phyloP scores from a whole-genome alignment of 2,797 vertebrate species.

The Premnoplex brunnescens region DNA sequence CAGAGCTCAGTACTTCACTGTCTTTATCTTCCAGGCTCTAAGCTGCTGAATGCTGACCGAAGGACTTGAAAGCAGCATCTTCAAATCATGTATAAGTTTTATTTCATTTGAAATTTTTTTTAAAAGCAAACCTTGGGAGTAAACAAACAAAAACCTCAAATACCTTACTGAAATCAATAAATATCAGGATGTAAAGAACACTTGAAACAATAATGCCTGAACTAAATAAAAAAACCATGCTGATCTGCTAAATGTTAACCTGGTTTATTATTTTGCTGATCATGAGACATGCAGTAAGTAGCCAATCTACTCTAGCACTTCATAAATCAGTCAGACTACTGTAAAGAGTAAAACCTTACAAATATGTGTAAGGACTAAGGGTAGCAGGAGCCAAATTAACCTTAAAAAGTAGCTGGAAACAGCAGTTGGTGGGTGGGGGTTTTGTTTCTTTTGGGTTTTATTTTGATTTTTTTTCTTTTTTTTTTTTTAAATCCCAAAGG shows the following conservation, averaged over 20 bases:
- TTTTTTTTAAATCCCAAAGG: neutral
- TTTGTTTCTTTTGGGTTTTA: neutral
- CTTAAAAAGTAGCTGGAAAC: neutral
- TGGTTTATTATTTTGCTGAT: neutral
- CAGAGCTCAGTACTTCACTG: neutral
- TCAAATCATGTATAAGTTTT: fast-evolving
- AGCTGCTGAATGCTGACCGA: neutral
- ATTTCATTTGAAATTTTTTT: neutral
- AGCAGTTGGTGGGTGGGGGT: neutral
- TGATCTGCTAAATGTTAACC: neutral
- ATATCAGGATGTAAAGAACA: neutral
- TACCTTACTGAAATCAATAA: neutral
- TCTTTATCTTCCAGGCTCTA: neutral
- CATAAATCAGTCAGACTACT: neutral
- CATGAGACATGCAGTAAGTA: neutral
- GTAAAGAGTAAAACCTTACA: neutral
- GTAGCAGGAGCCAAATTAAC: neutral
- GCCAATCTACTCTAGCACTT: neutral
- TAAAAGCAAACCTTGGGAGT: neutral
- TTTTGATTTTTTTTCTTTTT: neutral
- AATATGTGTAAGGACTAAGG: neutral
- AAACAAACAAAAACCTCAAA: neutral
- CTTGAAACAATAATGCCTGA: neutral
- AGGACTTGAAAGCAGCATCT: neutral
- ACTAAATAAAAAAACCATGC: neutral